Evolutionary conservation across 2,797 vertebrate genomes (phyloP), one percentile per base, ranked within the genome.

Genomic region (Danio jaintianensis): DNA sequence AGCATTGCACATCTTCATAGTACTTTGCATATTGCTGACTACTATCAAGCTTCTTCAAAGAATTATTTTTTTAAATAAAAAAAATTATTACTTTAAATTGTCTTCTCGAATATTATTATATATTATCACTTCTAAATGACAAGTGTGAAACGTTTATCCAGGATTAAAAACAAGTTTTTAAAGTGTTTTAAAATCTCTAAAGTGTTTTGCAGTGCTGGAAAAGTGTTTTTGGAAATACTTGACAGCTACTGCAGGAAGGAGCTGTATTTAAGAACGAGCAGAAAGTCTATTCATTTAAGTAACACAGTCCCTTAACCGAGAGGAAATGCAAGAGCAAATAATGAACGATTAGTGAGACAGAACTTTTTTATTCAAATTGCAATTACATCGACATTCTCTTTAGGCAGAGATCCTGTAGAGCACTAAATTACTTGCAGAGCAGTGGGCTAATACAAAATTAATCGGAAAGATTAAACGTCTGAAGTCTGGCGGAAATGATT

Each of bases 371-470:
- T 70, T 52, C 43, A 48, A 50, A 61, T 47, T 36, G 63, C 75
- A 67, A 77, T 67, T 66, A 75, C 43, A 67, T 7, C 42, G 43
- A 61, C 55, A 38, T 70, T 78, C 55, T 61, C 12, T 70, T 59
- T 52, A 70, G 55, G 61, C 48, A 43, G 61, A 75, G 58, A 67
- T 11, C 52, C 75, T 43, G 0, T 22, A 22, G 43, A 69, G 66
- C 45, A 52, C 10, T 40, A 52, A 70, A 78, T 70, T 18, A 58
- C 13, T 29, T 55, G 63, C n/a, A 75, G 13, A 76, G 22, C 43
- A 48, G 20, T 45, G 29, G 43, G 75, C 63, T 47, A 67, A 58
- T 29, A 50, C 8, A 1, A 50, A 50, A 70, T 52, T 10, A 59
- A 78, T 61, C 43, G 9, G 45, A 29, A 62, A 42, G 36, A 76